phyloP scores from a whole-genome alignment of 1,140 invertebrate genomes.

The Apis cerana region DNA sequence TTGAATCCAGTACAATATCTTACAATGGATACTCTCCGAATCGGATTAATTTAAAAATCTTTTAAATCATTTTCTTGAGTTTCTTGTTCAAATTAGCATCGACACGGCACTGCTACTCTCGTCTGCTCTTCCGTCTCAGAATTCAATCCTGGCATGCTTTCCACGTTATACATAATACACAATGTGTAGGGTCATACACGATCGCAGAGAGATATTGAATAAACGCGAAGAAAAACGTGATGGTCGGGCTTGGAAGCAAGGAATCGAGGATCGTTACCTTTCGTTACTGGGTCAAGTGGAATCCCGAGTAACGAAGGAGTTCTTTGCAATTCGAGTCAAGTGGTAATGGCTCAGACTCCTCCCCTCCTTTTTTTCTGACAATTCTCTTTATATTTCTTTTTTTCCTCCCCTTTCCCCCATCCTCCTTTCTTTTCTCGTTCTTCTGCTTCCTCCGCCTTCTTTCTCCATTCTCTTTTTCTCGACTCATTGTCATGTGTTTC shows the following conservation, averaged over 20 bases:
- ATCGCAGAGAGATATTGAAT: constrained; percentile 20
- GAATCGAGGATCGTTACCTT: constrained; percentile 57
- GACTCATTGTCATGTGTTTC: not conserved
- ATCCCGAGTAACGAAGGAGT: constrained; percentile 52
- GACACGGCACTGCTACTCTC: not conserved
- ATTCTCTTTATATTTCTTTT: constrained; percentile 28
- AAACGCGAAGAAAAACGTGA: constrained; percentile 38
- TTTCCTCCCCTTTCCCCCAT: not conserved
- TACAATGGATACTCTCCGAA: too few relatives aligned
- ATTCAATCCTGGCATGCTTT: not conserved
- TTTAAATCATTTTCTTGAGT: too few relatives aligned
- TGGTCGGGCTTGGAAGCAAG: constrained; percentile 20
- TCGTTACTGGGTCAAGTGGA: constrained; percentile 53
- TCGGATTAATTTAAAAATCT: too few relatives aligned
- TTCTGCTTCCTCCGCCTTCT: too few relatives aligned
- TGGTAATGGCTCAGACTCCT: constrained; percentile 42
- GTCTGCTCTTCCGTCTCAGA: not conserved
- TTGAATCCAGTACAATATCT: too few relatives aligned
- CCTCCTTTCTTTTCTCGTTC: not conserved
- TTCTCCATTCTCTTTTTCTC: too few relatives aligned
- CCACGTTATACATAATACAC: not conserved
- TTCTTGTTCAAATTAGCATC: too few relatives aligned
- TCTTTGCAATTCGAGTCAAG: constrained; percentile 55
- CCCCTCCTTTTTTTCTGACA: too few relatives aligned
- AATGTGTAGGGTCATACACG: too few relatives aligned